Percentiles rank a stretch among this genome's conserved stretches.
Evolutionary conservation across 2,797 vertebrate species (phyloP).

Genomic region (Sitta carolinensis): DNA sequence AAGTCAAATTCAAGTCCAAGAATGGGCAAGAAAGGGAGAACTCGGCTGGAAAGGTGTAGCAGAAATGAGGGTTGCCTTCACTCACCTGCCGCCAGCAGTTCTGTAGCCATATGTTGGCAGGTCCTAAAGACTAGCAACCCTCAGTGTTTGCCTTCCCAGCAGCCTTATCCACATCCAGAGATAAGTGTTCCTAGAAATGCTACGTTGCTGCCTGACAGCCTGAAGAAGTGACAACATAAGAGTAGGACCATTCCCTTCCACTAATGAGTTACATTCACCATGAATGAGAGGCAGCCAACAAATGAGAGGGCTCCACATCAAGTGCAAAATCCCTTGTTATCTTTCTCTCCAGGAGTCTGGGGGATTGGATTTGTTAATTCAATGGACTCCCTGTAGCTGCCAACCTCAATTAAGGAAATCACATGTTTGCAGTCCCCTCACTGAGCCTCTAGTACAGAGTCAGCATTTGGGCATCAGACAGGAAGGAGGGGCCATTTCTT

Average conservation of each 20-base stretch:
- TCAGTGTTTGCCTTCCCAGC: not conserved
- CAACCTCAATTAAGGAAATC: conserved; percentile 65
- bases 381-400: conserved; percentile 47
- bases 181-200: not conserved
- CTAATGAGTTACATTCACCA: not conserved
- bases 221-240: not conserved
- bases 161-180: not conserved
- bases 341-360: conserved; percentile 41
- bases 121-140: not conserved
- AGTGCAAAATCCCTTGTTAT: conserved; percentile 54
- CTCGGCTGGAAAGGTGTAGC: not conserved
- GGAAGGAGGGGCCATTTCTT: conserved; percentile 44
- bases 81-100: not conserved
- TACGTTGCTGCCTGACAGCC: not conserved
- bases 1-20: not conserved
- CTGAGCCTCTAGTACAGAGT: conserved; percentile 43
- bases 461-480: conserved; percentile 57
- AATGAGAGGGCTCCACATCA: conserved; percentile 35
- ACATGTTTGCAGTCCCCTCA: conserved; percentile 33
- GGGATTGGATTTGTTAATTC: conserved; percentile 46
- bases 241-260: not conserved
- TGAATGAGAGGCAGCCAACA: conserved; percentile 44
- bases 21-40: not conserved
- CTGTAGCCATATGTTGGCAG: not conserved
- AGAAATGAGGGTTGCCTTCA: not conserved